phyloP scores from a whole-genome alignment of 2,888 invertebrate genomes.

The Callyntrura guangdongensis region DNA sequence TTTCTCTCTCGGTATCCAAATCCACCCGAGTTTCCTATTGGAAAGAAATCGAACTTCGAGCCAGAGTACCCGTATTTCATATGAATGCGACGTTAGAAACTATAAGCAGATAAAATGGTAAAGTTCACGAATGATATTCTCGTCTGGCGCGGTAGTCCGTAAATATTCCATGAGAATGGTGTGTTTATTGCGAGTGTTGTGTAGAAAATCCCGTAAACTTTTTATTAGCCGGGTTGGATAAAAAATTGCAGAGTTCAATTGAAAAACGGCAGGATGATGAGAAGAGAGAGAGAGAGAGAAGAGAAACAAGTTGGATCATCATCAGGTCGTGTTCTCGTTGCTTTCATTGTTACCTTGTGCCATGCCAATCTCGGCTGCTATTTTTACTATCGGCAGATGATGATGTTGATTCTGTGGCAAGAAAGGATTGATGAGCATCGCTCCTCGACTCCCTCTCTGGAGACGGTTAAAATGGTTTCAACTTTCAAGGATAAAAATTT shows the following conservation, averaged over 20 bases:
- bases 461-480: constrained; percentile 34
- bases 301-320: too few relatives aligned
- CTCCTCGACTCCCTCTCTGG: constrained; percentile 47
- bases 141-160: background rate
- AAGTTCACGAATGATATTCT: constrained; percentile 29
- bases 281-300: too few relatives aligned
- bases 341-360: constrained; percentile 1
- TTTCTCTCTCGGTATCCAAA: constrained; percentile 39
- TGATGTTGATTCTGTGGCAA: background rate
- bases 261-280: constrained; percentile 12
- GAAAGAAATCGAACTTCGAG: constrained; percentile 36
- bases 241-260: background rate
- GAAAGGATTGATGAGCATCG: constrained; percentile 13
- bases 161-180: constrained; percentile 13
- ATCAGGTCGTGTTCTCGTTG: too few relatives aligned
- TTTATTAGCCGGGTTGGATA: background rate
- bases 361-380: constrained; percentile 5
- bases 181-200: constrained; percentile 13
- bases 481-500: background rate
- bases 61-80: background rate
- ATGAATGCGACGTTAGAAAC: constrained; percentile 14
- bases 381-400: constrained; percentile 32
- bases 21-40: constrained; percentile 48
- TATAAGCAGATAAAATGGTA: constrained; percentile 5
- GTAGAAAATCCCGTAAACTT: background rate